Conservation (phyloP, 2,888 invertebrate species). For the Sussaba pulchella region DNA sequence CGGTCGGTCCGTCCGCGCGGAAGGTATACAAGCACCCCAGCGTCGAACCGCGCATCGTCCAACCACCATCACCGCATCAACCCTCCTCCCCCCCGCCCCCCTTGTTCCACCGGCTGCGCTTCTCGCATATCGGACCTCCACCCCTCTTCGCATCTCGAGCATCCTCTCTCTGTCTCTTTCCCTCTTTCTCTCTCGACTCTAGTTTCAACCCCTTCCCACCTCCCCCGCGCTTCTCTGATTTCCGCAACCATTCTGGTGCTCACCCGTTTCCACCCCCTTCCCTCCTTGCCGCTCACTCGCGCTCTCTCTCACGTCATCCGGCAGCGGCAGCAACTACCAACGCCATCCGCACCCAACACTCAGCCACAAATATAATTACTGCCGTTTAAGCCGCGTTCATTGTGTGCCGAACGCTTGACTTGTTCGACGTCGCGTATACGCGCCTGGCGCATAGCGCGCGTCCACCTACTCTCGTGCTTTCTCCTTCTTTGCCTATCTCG, state of each 20-base stretch:
- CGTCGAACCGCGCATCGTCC: conserved; percentile 52
- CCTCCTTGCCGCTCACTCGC: background rate
- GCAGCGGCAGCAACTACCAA: conserved; percentile 49
- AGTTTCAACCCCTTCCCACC: conserved; percentile 12
- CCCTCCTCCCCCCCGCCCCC: background rate
- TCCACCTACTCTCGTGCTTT: conserved; percentile 26
- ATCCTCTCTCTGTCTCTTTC: conserved; percentile 56
- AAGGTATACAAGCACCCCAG: conserved; percentile 6
- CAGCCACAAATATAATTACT: conserved; percentile 84
- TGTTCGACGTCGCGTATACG: conserved; percentile 74
- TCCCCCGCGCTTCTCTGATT: conserved; percentile 5
- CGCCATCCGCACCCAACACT: conserved; percentile 74
- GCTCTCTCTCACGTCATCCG: conserved; percentile 34
- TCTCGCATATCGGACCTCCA: conserved; percentile 16
- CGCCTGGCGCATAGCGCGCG: conserved; percentile 40
- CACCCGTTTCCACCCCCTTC: background rate
- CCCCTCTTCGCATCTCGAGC: conserved; percentile 45
- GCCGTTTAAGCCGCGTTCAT: conserved; percentile 83
- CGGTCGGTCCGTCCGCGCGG: conserved; percentile 5
- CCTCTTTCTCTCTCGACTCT: conserved; percentile 1
- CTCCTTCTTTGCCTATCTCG: conserved; percentile 41
- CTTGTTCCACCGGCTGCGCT: background rate
- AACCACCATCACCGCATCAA: conserved; percentile 39
- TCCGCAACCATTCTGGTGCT: conserved; percentile 21
- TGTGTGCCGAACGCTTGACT: conserved; percentile 83